Percentiles rank a stretch among this genome's conserved stretches.
These are phyloP conservation scores for Aspidiotus rigidus DNA, from an alignment of 2,888 invertebrate species.

Conservation along the genomic window DNA sequence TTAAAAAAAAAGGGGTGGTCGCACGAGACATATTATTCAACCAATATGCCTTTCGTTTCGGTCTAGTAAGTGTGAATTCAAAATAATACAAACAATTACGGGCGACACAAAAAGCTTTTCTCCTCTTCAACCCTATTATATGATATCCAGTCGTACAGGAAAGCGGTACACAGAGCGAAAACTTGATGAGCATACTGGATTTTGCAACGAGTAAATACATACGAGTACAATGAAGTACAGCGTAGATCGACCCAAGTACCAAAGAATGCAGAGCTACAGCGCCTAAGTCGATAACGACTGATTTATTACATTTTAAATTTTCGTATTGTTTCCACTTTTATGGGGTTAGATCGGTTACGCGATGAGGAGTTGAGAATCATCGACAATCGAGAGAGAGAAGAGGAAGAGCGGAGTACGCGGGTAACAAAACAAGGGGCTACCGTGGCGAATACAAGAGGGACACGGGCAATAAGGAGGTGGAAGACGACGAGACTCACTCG, in stretches of 20 bases:
- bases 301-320: conserved; percentile 4
- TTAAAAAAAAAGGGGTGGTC: not conserved
- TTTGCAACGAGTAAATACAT: not conserved
- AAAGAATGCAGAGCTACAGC: not conserved
- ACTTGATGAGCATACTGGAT: conserved; percentile 1
- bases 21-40: conserved; percentile 12
- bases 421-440: too few species aligned
- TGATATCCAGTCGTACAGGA: too few species aligned
- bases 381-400: too few species aligned
- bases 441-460: too few species aligned
- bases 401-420: too few species aligned
- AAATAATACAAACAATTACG: conserved; percentile 30
- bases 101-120: not conserved
- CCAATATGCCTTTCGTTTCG: conserved; percentile 28
- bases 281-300: not conserved
- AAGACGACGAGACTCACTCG: too few species aligned
- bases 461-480: too few species aligned
- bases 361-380: too few species aligned
- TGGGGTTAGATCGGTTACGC: conserved; percentile 4
- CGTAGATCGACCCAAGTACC: not conserved
- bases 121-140: too few species aligned
- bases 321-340: not conserved
- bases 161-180: not conserved
- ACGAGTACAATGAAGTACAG: not conserved
- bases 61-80: conserved; percentile 31